Conservation (phyloP, 92 coral and sea anemone species). For the Metridium senile region DNA sequence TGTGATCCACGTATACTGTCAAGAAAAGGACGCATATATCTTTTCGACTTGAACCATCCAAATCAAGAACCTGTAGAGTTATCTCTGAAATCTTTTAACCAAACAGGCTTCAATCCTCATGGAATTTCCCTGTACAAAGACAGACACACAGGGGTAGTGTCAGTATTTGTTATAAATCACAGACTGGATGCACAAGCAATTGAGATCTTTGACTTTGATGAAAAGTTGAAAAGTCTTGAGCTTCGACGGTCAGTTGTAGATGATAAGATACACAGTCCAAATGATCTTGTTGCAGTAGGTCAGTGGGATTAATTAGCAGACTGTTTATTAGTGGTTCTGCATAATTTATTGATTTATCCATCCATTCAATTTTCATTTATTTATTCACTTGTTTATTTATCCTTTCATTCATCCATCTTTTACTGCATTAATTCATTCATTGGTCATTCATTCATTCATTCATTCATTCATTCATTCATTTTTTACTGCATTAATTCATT, state of each 20-base stretch:
- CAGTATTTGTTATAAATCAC: conserved; percentile 79
- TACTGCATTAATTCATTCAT: neutral
- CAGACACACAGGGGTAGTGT: conserved; percentile 49
- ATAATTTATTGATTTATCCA: neutral
- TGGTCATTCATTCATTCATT: neutral
- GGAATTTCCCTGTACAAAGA: conserved; percentile 71
- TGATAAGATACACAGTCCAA: conserved; percentile 60
- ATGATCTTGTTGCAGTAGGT: conserved; percentile 79
- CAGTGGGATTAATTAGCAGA: neutral
- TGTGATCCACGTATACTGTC: conserved; percentile 38
- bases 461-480: neutral
- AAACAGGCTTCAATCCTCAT: conserved; percentile 70
- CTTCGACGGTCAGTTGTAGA: conserved; percentile 68
- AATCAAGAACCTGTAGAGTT: conserved; percentile 50
- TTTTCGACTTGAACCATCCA: conserved; percentile 57
- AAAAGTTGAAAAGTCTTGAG: conserved; percentile 36
- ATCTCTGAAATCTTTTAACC: conserved; percentile 49
- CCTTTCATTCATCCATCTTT: too few species aligned
- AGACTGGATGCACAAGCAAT: conserved; percentile 57
- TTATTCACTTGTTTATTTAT: neutral
- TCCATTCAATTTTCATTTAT: neutral
- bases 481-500: neutral
- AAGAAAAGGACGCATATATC: conserved; percentile 55
- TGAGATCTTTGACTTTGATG: conserved; percentile 82
- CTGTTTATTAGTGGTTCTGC: too few species aligned